Percentiles rank a stretch among this genome's conserved stretches.
These are phyloP conservation scores for Maconellicoccus hirsutus DNA, from an alignment of 1,140 invertebrate genomes.

Conservation along the genomic window DNA sequence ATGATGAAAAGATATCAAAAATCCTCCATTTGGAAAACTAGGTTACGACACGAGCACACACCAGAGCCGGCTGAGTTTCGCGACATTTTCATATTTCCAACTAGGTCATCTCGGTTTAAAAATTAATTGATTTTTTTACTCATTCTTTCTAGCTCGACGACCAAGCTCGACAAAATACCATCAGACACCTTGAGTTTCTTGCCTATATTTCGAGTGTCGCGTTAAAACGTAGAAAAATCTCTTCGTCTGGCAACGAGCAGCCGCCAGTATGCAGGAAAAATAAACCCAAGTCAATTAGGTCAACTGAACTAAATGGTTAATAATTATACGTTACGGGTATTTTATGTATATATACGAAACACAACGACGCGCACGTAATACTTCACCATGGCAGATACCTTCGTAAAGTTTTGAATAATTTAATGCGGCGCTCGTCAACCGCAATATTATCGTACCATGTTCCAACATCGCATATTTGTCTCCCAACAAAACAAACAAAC, in stretches of 20 bases:
- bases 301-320: slow-evolving; percentile 9
- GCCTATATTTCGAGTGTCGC: too few relatives aligned
- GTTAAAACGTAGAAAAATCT: background rate
- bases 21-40: background rate
- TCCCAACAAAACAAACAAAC: too few relatives aligned
- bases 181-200: too few relatives aligned
- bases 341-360: background rate
- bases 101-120: background rate
- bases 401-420: slow-evolving; percentile 1
- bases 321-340: background rate
- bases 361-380: background rate
- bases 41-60: background rate
- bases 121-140: too few relatives aligned
- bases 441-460: too few relatives aligned
- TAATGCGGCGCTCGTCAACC: background rate
- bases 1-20: too few relatives aligned
- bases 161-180: too few relatives aligned
- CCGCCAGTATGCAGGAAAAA: slow-evolving; percentile 7
- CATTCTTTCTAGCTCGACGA: too few relatives aligned
- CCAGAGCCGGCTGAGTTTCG: background rate
- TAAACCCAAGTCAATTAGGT: background rate
- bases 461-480: too few relatives aligned
- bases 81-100: background rate
- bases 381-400: background rate
- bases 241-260: background rate